phyloP scores from a whole-genome alignment of 2,113 vertebrate species.

The Cinclus cinclus region DNA sequence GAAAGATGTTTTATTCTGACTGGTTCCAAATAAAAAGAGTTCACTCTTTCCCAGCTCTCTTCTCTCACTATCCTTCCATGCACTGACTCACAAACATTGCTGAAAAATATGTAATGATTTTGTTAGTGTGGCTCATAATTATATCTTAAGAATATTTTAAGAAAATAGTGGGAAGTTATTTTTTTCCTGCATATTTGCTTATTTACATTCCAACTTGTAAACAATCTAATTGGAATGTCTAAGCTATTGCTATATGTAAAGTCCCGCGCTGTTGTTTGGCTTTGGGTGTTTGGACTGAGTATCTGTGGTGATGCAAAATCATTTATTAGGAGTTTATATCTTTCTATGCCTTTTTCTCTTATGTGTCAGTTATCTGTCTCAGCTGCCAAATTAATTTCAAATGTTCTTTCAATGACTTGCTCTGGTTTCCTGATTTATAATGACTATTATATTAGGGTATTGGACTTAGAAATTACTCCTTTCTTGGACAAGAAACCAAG shows the following conservation, averaged over 20 bases:
- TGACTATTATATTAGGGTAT: neutral
- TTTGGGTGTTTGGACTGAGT: neutral
- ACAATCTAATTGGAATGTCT: neutral
- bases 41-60: neutral
- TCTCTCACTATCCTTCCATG: neutral
- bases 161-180: neutral
- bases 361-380: neutral
- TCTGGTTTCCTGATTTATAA: constrained; percentile 25
- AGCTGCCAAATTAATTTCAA: neutral
- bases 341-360: constrained; percentile 1
- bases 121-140: neutral
- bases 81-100: neutral
- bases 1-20: neutral
- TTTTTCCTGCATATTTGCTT: neutral
- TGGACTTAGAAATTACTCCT: neutral
- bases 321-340: neutral
- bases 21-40: neutral
- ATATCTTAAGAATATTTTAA: too few relatives aligned
- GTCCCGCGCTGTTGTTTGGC: neutral
- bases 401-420: neutral
- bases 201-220: neutral
- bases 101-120: neutral
- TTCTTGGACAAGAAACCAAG: constrained; percentile 9
- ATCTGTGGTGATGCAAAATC: neutral
- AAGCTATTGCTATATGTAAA: neutral